Evolutionary conservation across 2,113 vertebrate genomes (phyloP).

Genomic region (Eleginops maclovinus): DNA sequence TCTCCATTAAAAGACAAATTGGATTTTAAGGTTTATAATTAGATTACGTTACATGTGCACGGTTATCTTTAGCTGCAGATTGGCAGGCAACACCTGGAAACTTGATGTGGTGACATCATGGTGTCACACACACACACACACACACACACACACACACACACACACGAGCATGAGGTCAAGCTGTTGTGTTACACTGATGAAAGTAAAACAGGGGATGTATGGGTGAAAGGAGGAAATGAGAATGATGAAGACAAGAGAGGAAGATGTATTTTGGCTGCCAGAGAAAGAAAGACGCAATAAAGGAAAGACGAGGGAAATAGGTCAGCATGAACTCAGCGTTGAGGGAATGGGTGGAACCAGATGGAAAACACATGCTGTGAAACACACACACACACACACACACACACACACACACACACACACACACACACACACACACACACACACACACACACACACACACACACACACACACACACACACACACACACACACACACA

Average conservation of each 20-base stretch:
- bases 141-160: background rate
- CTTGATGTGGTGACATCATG: slow-evolving; percentile 44
- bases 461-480: no score
- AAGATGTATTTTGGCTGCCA: slow-evolving; percentile 2
- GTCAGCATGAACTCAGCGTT: slow-evolving; percentile 65
- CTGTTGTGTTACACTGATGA: slow-evolving; percentile 33
- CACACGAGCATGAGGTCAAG: slow-evolving; percentile 9
- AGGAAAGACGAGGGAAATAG: slow-evolving; percentile 25
- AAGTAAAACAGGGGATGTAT: background rate
- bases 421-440: slow-evolving; percentile 22
- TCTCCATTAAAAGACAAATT: background rate
- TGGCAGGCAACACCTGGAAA: slow-evolving; percentile 3
- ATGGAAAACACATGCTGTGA: slow-evolving; percentile 75
- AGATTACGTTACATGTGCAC: slow-evolving; percentile 12
- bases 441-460: background rate
- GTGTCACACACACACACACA: background rate
- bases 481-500: no score
- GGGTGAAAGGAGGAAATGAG: background rate
- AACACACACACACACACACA: slow-evolving; percentile 23
- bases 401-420: slow-evolving; percentile 27
- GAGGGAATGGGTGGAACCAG: slow-evolving; percentile 74
- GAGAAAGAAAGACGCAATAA: background rate
- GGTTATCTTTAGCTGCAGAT: slow-evolving; percentile 37
- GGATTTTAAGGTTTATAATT: slow-evolving; percentile 25
- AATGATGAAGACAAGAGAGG: background rate